Conservation (phyloP, 2,113 vertebrate species). For the Podilymbus podiceps region DNA sequence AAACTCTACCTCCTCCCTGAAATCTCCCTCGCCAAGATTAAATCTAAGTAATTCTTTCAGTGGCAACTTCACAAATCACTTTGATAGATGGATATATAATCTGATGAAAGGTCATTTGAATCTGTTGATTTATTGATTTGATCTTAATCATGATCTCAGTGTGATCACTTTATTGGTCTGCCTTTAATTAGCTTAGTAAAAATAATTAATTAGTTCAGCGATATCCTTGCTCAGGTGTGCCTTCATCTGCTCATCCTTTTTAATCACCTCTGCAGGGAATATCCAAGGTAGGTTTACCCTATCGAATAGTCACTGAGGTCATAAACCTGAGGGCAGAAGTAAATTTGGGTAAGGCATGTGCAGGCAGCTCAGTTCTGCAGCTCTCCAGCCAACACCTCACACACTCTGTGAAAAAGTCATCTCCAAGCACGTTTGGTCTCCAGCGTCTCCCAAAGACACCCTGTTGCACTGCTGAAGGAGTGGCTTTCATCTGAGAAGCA, state of each 20-base stretch:
- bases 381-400: not conserved
- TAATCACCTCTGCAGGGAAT: slow-evolving; percentile 13
- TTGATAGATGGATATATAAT: not conserved
- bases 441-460: not conserved
- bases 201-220: not conserved
- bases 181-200: slow-evolving; percentile 21
- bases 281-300: not conserved
- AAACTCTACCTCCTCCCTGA: not conserved
- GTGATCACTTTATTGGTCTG: not conserved
- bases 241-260: not conserved
- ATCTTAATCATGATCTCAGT: not conserved
- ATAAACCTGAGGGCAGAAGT: not conserved
- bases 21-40: not conserved
- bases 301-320: not conserved
- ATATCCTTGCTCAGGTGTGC: slow-evolving; percentile 24
- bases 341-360: not conserved
- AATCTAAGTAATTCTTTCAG: slow-evolving; percentile 3
- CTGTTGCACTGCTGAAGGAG: not conserved
- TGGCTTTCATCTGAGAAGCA: not conserved
- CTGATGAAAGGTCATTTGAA: not conserved
- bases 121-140: slow-evolving; percentile 1
- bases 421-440: accelerated
- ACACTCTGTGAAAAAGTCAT: not conserved
- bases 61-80: not conserved
- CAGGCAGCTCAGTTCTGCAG: not conserved